phyloP scores from a whole-genome alignment of 2,888 invertebrate species.

The Leptopterna dolabrata region DNA sequence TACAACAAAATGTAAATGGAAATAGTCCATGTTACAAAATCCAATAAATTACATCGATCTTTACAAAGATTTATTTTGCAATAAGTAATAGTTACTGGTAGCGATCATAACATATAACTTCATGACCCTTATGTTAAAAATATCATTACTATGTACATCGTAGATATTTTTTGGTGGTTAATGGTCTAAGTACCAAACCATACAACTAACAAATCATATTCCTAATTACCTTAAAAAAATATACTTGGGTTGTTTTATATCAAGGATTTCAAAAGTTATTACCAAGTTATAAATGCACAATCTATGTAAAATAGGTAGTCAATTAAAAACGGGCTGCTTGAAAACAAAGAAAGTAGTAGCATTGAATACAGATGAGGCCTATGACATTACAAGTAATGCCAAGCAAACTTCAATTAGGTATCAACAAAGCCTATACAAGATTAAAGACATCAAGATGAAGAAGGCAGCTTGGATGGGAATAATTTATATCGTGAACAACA shows the following conservation, averaged over 20 bases:
- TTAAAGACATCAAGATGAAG: not conserved
- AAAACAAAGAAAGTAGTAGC: not conserved
- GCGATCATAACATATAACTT: not conserved
- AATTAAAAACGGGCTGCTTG: not conserved
- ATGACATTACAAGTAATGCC: not conserved
- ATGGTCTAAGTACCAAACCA: conserved; percentile 7
- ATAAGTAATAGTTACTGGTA: not conserved
- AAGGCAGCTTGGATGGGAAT: not conserved
- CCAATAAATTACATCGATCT: not conserved
- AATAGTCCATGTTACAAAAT: not conserved
- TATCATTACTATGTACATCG: conserved; percentile 13
- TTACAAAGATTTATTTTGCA: not conserved
- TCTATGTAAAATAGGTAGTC: not conserved
- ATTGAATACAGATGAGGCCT: not conserved
- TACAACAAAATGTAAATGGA: not conserved
- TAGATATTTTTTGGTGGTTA: not conserved
- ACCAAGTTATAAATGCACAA: conserved; percentile 6
- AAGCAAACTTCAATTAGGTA: no score
- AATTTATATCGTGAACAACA: not conserved
- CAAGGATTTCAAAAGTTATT: not conserved
- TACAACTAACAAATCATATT: not conserved
- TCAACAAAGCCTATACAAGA: no score
- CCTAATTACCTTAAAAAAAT: conserved; percentile 5
- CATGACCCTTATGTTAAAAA: not conserved
- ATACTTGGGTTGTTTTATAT: not conserved